phyloP scores from a whole-genome alignment of 92 coral and sea anemone genomes.

The Epizoanthus scotinus region DNA sequence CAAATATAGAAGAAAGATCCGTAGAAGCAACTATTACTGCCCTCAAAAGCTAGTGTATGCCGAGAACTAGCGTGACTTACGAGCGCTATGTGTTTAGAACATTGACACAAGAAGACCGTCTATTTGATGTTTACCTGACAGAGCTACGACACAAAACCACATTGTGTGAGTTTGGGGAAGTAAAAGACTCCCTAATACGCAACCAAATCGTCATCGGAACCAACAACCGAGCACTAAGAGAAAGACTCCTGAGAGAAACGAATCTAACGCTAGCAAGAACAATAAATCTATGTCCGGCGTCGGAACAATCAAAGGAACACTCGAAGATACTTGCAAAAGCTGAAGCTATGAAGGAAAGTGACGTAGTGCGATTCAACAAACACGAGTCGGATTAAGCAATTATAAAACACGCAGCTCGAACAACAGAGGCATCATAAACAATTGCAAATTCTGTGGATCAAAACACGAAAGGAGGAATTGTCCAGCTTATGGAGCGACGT shows the following conservation, averaged over 20 bases:
- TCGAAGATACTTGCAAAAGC: conserved; percentile 42
- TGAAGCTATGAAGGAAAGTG: background rate
- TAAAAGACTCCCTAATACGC: conserved; percentile 51
- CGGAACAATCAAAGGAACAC: conserved; percentile 47
- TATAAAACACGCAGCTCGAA: conserved; percentile 1
- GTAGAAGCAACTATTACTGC: conserved; percentile 6
- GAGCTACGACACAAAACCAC: conserved; percentile 47
- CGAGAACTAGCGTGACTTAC: conserved; percentile 44
- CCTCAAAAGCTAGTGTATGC: conserved; percentile 22
- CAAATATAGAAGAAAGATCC: background rate
- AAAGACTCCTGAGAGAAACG: conserved; percentile 50
- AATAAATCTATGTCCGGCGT: conserved; percentile 39
- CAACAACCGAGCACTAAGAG: conserved; percentile 45
- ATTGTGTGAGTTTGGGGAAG: conserved; percentile 47
- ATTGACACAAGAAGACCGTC: conserved; percentile 41
- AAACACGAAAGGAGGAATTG: conserved; percentile 26
- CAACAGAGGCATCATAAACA: conserved; percentile 15
- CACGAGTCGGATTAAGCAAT: background rate
- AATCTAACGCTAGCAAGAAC: conserved; percentile 47
- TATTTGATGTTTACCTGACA: conserved; percentile 46
- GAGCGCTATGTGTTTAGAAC: conserved; percentile 45
- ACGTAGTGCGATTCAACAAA: conserved; percentile 7
- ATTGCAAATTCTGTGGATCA: conserved; percentile 57
- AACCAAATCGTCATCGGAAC: conserved; percentile 55
- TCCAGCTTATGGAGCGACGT: conserved; percentile 39